Evolutionary conservation across 2,797 vertebrate genomes (phyloP).

Genomic region (Myotis daubentonii): DNA sequence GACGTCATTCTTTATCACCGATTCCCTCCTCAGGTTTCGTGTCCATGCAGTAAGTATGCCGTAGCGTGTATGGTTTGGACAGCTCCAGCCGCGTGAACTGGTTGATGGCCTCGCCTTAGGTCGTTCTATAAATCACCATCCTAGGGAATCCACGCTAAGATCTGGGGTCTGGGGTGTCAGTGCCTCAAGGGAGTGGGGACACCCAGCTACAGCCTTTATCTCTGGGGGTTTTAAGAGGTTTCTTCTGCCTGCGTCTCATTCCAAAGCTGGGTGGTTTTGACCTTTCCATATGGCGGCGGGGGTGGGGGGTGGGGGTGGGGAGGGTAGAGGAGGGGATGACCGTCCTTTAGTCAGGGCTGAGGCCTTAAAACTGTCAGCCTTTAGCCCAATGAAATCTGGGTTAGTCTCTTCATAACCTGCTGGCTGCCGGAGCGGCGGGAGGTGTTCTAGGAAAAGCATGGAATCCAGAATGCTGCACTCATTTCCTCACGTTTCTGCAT

Average conservation of each 20-base stretch:
- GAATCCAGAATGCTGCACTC: not conserved
- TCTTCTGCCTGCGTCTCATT: not conserved
- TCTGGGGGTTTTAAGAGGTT: not conserved
- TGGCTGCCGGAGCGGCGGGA: not conserved
- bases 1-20: not conserved
- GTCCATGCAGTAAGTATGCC: not conserved
- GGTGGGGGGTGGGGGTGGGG: rapidly evolving
- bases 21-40: not conserved
- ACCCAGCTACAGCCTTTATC: not conserved
- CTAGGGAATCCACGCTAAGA: not conserved
- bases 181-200: not conserved
- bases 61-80: not conserved
- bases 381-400: not conserved
- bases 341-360: not conserved
- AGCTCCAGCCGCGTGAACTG: rapidly evolving
- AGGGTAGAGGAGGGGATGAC: no score
- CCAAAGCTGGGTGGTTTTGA: not conserved
- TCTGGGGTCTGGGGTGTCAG: not conserved
- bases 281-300: not conserved
- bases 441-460: not conserved
- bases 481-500: not conserved
- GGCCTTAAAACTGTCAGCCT: not conserved
- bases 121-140: not conserved
- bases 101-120: not conserved
- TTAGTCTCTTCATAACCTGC: not conserved